These are phyloP conservation scores for Graphium colonna DNA, from an alignment of 2,888 invertebrate genomes.

Conservation along the genomic window DNA sequence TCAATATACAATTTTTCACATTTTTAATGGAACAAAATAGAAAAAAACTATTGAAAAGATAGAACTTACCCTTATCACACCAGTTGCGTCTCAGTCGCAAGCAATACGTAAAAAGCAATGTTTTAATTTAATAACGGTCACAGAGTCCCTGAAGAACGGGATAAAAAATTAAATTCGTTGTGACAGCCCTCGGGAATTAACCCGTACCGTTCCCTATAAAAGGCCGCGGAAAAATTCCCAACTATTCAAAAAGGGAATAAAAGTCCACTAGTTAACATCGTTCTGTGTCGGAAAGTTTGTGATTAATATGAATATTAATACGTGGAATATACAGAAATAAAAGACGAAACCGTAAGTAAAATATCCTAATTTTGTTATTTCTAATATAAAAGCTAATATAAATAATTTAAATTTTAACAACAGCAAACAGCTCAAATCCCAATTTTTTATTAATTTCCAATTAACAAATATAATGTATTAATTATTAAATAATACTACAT, in stretches of 20 bases:
- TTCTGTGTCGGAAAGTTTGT: neutral
- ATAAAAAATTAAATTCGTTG: constrained; percentile 49
- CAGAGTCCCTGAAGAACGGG: constrained; percentile 38
- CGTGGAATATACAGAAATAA: neutral
- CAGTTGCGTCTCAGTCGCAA: constrained; percentile 39
- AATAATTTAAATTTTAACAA: no score
- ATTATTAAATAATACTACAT: no score
- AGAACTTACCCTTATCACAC: constrained; percentile 45
- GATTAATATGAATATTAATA: constrained; percentile 13
- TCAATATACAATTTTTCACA: neutral
- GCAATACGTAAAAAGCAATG: constrained; percentile 59
- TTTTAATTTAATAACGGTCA: constrained; percentile 76
- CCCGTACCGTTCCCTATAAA: constrained; percentile 54
- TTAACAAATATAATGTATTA: no score
- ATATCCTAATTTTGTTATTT: no score
- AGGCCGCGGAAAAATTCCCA: constrained; percentile 35
- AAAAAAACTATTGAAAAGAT: constrained; percentile 9
- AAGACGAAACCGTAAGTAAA: constrained; percentile 9
- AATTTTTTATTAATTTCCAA: no score
- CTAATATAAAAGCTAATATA: no score
- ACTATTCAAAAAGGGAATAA: constrained; percentile 13
- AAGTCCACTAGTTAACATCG: constrained; percentile 5
- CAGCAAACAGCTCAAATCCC: no score
- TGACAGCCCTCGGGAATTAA: constrained; percentile 58
- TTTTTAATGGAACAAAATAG: constrained; percentile 4